Conservation (phyloP, 2,113 vertebrate species). For the Felis chaus region DNA sequence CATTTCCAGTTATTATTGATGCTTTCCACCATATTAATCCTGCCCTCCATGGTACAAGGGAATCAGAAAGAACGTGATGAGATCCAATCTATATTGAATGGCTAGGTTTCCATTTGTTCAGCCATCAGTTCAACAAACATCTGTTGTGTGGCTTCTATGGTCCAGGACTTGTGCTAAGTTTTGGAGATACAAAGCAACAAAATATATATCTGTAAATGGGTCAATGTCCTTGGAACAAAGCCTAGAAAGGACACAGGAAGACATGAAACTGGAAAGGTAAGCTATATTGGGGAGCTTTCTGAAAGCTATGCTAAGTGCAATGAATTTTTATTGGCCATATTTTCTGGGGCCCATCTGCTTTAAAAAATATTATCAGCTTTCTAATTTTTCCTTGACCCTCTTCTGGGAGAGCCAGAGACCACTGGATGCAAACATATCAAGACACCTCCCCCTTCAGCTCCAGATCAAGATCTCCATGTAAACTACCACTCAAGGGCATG, state of each 20-base stretch:
- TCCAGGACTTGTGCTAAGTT: neutral
- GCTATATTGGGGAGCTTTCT: neutral
- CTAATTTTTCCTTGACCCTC: neutral
- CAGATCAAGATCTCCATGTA: neutral
- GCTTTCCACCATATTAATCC: neutral
- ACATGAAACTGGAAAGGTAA: neutral
- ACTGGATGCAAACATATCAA: neutral
- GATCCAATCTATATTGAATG: neutral
- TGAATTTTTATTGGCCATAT: neutral
- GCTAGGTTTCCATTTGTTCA: neutral
- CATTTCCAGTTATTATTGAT: neutral
- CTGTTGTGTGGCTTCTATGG: neutral
- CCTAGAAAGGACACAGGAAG: neutral
- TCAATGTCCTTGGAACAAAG: neutral
- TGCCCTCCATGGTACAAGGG: neutral
- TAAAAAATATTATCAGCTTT: neutral
- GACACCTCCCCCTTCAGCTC: neutral
- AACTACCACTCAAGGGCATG: neutral
- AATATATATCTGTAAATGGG: neutral
- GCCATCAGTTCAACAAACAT: neutral
- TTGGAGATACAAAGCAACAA: neutral
- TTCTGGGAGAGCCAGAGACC: neutral
- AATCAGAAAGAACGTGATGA: neutral
- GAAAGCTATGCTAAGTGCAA: neutral
- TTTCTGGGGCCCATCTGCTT: too few relatives aligned